Percentiles rank a stretch among this genome's conserved stretches.
Conservation (phyloP, 2,888 invertebrate species). For the Leptothorax acervorum region DNA sequence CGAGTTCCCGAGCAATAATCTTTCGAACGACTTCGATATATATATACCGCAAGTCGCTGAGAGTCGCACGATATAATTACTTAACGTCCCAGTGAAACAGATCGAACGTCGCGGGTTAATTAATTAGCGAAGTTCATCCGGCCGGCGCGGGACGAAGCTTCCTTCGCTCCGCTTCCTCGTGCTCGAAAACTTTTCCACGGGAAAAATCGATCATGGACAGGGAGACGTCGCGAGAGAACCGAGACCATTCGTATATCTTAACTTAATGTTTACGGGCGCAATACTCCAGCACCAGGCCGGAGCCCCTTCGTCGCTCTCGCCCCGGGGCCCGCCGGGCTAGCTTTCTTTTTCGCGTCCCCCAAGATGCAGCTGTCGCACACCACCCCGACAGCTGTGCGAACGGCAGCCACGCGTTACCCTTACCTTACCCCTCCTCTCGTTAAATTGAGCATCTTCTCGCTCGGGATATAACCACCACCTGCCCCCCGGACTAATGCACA, state of each 20-base stretch:
- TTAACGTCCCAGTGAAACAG: not conserved
- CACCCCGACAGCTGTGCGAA: slow-evolving; percentile 77
- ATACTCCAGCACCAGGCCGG: slow-evolving; percentile 13
- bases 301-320: slow-evolving; percentile 8
- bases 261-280: slow-evolving; percentile 32
- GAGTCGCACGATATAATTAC: not conserved
- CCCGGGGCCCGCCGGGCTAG: not conserved
- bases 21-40: not conserved
- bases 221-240: not conserved
- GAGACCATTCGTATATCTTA: not conserved
- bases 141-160: not conserved
- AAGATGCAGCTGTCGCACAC: slow-evolving; percentile 79
- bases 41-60: not conserved
- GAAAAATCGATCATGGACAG: slow-evolving; percentile 20
- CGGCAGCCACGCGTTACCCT: slow-evolving; percentile 53
- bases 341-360: slow-evolving; percentile 50
- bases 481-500: slow-evolving; percentile 63
- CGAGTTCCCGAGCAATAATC: not conserved
- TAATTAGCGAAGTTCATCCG: slow-evolving; percentile 28
- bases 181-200: slow-evolving; percentile 38
- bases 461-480: slow-evolving; percentile 76
- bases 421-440: slow-evolving; percentile 75
- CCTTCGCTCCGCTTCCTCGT: not conserved
- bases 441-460: slow-evolving; percentile 76
- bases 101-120: slow-evolving; percentile 6